A percentile compares a stretch with the other conserved stretches of the same genome.
Evolutionary conservation across 2,888 invertebrate species (phyloP).

Genomic region (Pecten maximus): DNA sequence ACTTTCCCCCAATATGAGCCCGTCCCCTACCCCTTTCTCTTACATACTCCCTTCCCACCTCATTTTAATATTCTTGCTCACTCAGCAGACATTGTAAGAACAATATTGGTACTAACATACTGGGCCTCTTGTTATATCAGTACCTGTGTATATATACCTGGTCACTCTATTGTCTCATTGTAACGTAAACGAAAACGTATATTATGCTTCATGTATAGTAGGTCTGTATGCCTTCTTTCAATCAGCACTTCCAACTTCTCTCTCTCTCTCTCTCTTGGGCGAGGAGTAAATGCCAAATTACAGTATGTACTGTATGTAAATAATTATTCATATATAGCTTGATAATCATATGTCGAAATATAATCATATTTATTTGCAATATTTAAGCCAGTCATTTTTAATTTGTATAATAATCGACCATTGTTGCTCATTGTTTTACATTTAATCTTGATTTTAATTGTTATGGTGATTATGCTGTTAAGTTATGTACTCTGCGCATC

Average conservation of each 20-base stretch:
- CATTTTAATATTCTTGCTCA: too few species aligned
- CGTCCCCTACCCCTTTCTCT: too few species aligned
- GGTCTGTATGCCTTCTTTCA: neutral
- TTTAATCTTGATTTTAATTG: constrained; percentile 22
- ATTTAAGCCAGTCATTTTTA: constrained; percentile 14
- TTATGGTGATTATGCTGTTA: neutral
- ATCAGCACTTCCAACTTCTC: neutral
- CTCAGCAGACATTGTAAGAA: too few species aligned
- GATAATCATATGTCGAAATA: neutral
- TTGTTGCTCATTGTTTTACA: neutral
- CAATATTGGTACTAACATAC: too few species aligned
- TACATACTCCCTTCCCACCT: too few species aligned
- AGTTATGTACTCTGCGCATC: neutral
- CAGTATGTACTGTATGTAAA: too few species aligned
- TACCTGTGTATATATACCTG: neutral
- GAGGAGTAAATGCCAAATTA: constrained; percentile 18
- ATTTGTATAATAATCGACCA: constrained; percentile 11
- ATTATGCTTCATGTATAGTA: neutral
- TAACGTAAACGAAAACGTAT: neutral
- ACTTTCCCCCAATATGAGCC: too few species aligned
- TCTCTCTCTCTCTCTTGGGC: neutral
- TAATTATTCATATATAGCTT: neutral
- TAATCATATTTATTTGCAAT: constrained; percentile 33
- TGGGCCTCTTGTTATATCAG: neutral
- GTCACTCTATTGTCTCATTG: neutral